Percentiles rank a stretch among this genome's conserved stretches.
Conservation (phyloP, 2,113 vertebrate species). For the Emberiza fucata region DNA sequence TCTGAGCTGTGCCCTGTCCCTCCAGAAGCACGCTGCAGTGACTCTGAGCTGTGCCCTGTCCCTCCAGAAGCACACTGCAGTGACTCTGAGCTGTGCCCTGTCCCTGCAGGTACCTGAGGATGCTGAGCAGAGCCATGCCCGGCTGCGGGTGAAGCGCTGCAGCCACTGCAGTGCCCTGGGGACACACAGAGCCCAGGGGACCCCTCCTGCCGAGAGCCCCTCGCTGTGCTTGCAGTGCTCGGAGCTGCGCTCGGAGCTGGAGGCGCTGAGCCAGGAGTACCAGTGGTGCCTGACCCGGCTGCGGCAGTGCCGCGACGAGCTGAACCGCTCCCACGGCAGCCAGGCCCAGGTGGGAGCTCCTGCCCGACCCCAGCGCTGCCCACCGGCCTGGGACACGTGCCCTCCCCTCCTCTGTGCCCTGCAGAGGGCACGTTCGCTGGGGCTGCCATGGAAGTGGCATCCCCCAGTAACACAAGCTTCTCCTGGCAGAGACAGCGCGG, state of each 20-base stretch:
- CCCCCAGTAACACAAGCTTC: neutral
- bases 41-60: too few relatives aligned
- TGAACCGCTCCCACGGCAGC: slow-evolving; percentile 61
- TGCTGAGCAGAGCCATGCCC: accelerated
- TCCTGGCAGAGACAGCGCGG: slow-evolving; percentile 46
- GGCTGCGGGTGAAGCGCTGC: accelerated
- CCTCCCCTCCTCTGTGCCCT: neutral
- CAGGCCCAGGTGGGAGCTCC: slow-evolving; percentile 54
- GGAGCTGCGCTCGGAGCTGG: slow-evolving; percentile 81
- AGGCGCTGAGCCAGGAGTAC: slow-evolving; percentile 80
- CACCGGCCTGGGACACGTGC: accelerated
- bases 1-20: neutral
- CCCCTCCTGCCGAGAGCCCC: neutral
- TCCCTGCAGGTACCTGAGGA: neutral
- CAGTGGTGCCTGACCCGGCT: slow-evolving; percentile 78
- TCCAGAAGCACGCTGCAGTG: too few relatives aligned
- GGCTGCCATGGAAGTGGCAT: neutral
- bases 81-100: neutral
- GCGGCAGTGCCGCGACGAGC: slow-evolving; percentile 81
- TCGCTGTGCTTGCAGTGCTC: slow-evolving; percentile 71
- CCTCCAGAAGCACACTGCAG: too few relatives aligned
- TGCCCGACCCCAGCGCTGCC: neutral
- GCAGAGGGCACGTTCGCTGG: accelerated
- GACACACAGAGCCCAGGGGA: accelerated
- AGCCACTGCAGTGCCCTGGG: accelerated